Conservation (phyloP, 2,797 vertebrate species). For the Nannoperca obscura region DNA sequence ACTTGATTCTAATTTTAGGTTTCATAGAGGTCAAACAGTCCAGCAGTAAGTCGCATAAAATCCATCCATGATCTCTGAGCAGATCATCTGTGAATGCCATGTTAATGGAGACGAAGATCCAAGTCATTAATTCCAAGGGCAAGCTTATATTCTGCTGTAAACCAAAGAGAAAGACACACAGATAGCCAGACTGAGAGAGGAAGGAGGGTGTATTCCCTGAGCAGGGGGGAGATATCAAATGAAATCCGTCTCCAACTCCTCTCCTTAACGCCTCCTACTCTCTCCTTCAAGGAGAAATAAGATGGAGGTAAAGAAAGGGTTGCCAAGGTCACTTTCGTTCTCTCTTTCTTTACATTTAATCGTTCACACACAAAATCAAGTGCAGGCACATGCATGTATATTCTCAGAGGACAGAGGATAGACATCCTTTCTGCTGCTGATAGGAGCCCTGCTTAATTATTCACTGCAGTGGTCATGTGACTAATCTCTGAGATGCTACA, state of each 20-base stretch:
- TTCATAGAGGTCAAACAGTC: constrained; percentile 47
- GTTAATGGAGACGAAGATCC: constrained; percentile 58
- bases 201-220: constrained; percentile 74
- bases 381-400: constrained; percentile 17
- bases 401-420: constrained; percentile 44
- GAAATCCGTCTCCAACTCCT: constrained; percentile 66
- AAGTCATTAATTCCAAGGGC: constrained; percentile 77
- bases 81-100: constrained; percentile 60
- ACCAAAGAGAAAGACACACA: constrained; percentile 61
- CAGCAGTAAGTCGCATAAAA: constrained; percentile 45
- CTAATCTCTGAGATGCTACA: constrained; percentile 9
- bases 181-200: constrained; percentile 55
- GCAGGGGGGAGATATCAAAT: constrained; percentile 75
- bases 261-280: constrained; percentile 47
- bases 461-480: constrained; percentile 52
- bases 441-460: constrained; percentile 57
- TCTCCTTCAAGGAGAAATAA: constrained; percentile 63
- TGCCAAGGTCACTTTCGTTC: constrained; percentile 74
- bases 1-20: constrained; percentile 36
- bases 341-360: constrained; percentile 16
- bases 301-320: constrained; percentile 50
- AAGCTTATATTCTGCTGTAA: constrained; percentile 70
- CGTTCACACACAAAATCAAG: constrained; percentile 7
- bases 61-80: constrained; percentile 50
- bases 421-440: constrained; percentile 52